Evolutionary conservation across 2,797 vertebrate species (phyloP), one percentile per base, ranked within the genome.

Genomic region (Notolepis coatsorum): DNA sequence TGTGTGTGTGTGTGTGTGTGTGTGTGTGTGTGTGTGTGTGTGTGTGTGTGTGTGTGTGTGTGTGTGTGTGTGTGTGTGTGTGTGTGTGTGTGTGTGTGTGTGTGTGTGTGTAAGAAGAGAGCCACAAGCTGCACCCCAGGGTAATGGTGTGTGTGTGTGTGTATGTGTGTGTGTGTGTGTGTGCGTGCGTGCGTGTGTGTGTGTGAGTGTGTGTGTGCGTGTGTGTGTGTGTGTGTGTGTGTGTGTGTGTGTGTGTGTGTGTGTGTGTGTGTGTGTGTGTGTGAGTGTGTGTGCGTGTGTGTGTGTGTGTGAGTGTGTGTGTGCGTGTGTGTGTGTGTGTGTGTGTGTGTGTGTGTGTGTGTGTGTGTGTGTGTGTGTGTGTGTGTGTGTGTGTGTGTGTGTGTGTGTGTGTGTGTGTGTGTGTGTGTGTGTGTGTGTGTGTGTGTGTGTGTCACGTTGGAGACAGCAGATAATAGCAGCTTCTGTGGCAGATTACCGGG

Each of bases 391-490:
- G 8, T 42, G 24, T 30, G 39, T 31, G 42, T 31, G 12, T 33
- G 24, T 25, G 27, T 27, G 21, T 28, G 37, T 55, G 37, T 55
- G 37, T 55, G 56, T 62, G 52, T 65, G 38, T 77, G 48, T 71
- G 61, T 64, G 53, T 54, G 31, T 33, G 38, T 61, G 61, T 41
- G 20, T 3, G 28, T 43, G 21, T 37, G 61, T 27, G 21, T 25
- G 23, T 31, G 33, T 38, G 41, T 38, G 52, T 51, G 51, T 55
- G 39, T 59, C 61, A 61, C 37, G 37, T 73, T 52, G 0, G 45
- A 75, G 71, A 80, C 76, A 58, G 66, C 57, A 77, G 79, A 84
- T 84, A 84, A 86, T 72, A 62, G 74, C 63, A 71, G 72, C 56
- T 72, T 62, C 75, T 73, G 47, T 54, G 66, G 61, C 75, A 84